These are phyloP conservation scores for Agyllia agylla DNA, from an alignment of 2,888 invertebrate species.

Conservation along the genomic window DNA sequence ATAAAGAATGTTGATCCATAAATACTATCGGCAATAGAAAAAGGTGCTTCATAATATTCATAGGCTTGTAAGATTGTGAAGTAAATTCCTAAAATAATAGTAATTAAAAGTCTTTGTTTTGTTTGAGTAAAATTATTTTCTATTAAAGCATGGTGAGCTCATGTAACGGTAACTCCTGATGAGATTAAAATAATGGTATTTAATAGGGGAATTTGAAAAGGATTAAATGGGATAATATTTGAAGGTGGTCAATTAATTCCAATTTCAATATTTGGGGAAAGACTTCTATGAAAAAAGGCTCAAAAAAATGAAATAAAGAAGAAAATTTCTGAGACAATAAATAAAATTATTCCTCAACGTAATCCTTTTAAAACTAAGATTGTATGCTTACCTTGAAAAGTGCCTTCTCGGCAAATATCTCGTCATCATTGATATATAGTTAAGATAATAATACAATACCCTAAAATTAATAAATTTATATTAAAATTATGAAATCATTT, in stretches of 20 bases:
- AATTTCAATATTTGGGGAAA: not conserved
- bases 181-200: not conserved
- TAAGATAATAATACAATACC: slow-evolving; percentile 86
- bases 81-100: slow-evolving; percentile 82
- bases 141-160: not conserved
- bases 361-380: slow-evolving; percentile 90
- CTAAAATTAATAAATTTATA: slow-evolving; percentile 88
- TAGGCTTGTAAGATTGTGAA: slow-evolving; percentile 86
- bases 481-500: slow-evolving; percentile 93
- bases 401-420: slow-evolving; percentile 93
- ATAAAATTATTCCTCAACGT: slow-evolving; percentile 88
- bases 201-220: not conserved
- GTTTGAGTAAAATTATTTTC: not conserved
- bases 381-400: slow-evolving; percentile 93
- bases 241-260: not conserved
- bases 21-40: slow-evolving; percentile 54
- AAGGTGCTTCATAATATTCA: slow-evolving; percentile 40
- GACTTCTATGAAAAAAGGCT: not conserved
- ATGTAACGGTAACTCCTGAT: not conserved
- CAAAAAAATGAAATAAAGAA: not conserved
- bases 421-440: slow-evolving; percentile 94
- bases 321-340: not conserved
- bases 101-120: not conserved
- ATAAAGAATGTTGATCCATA: slow-evolving; percentile 86
- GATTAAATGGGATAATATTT: not conserved